Evolutionary conservation across 1,140 invertebrate genomes (phyloP), one percentile per base, ranked within the genome.

Genomic region (Phymorhynchus buccinoides): DNA sequence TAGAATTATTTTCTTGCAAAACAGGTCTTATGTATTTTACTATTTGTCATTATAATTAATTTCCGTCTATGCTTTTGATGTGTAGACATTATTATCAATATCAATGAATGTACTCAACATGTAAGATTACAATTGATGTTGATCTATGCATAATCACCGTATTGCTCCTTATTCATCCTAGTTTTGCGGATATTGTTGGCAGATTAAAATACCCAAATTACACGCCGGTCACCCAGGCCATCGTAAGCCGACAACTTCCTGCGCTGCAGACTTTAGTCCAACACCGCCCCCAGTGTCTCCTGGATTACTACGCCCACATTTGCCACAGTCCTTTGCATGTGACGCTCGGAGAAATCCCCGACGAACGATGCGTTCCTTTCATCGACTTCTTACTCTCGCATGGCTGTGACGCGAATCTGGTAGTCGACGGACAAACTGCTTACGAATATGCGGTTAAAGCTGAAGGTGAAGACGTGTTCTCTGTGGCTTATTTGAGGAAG

Each of bases 301-400:
- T 75, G 73, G 3, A 3, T 16, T 9, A 27, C 14, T 37, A 27
- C 14, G 30, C 32, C 3, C 3, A 41, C 6, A 1, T 75, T 6
- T 1, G 2, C 73, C 73, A 41, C 73, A 75, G 73, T 37, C 73
- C 73, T 27, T 39, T 75, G 35, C 73, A 75, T 27, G 73, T 41
- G 14, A 27, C 35, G 37, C 73, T 75, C 35, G 1, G 3, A 9
- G 18, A 22, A 2, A 75, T 75, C 7, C 73, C 37, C 35, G 73
- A 37, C 73, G 6, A 75, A 22, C 35, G 27, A 27, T 41, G 35
- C 73, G 27, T 41, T 1, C 37, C 14, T 0, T 75, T 75, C 73
- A 41, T 75, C 37, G 73, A 75, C 73, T 75, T 75, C 37, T 37
- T 75, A 37, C 73, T 75, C 16, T 35, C 73, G 7, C 73, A 75